Conservation (phyloP, 1,140 invertebrate genomes). For the Homalodisca vitripennis region DNA sequence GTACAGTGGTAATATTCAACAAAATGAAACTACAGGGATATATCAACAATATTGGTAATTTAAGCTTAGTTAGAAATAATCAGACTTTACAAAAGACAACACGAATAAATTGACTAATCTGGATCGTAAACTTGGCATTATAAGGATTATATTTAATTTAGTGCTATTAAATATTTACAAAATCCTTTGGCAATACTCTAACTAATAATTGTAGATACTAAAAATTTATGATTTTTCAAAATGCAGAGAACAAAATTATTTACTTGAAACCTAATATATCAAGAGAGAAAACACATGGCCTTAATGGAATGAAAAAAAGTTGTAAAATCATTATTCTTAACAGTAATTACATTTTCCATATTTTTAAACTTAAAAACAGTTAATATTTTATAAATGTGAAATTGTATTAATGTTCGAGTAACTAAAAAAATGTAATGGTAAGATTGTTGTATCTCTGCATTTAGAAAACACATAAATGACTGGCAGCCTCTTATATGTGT, state of each 20-base stretch:
- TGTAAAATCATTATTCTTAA: too few relatives aligned
- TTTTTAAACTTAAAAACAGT: too few relatives aligned
- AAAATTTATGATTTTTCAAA: neutral
- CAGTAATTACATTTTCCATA: too few relatives aligned
- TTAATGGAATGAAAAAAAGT: too few relatives aligned
- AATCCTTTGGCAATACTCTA: conserved; percentile 15
- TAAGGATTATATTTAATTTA: neutral
- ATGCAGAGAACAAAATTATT: neutral
- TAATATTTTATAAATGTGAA: too few relatives aligned
- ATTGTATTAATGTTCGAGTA: too few relatives aligned
- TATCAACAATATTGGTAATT: conserved; percentile 1
- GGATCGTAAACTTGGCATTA: neutral
- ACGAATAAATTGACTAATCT: conserved; percentile 6
- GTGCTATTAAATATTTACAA: neutral
- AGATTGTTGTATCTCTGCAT: neutral
- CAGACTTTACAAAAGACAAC: conserved; percentile 15
- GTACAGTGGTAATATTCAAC: conserved; percentile 20
- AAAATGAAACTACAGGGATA: neutral
- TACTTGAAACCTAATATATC: too few relatives aligned
- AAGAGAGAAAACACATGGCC: too few relatives aligned
- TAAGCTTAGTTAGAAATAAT: conserved; percentile 15
- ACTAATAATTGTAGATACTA: neutral
- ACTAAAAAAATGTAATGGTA: too few relatives aligned
- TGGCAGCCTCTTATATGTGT: neutral
- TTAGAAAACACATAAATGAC: neutral